Evolutionary conservation across 2,797 vertebrate species (phyloP).

Genomic region (Chaunax sp.): DNA sequence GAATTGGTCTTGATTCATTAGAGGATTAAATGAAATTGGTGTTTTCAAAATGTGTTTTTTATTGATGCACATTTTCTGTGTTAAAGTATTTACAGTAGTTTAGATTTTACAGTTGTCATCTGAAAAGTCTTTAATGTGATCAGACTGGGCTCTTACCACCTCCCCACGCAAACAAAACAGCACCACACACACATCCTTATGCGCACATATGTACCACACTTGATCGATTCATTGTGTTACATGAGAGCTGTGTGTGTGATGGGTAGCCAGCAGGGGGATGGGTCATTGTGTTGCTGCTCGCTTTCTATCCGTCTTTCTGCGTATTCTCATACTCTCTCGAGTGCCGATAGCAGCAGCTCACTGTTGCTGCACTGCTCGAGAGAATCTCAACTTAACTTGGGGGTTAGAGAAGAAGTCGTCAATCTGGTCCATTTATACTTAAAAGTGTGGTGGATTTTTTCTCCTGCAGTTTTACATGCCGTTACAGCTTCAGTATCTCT

Average conservation of each 20-base stretch:
- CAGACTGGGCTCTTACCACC: neutral
- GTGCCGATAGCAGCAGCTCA: conserved; percentile 39
- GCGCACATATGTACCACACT: conserved; percentile 38
- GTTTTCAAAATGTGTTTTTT: neutral
- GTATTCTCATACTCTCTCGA: conserved; percentile 42
- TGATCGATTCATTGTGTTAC: conserved; percentile 67
- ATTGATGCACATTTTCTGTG: neutral
- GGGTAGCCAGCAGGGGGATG: conserved; percentile 72
- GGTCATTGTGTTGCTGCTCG: conserved; percentile 62
- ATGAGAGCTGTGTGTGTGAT: conserved; percentile 71
- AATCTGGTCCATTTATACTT: conserved; percentile 28
- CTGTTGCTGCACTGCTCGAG: conserved; percentile 28
- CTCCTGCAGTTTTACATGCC: conserved; percentile 23
- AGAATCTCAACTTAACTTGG: conserved; percentile 36
- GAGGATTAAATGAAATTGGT: neutral
- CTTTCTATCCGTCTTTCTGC: conserved; percentile 39
- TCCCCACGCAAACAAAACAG: conserved; percentile 3
- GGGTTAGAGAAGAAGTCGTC: conserved; percentile 38
- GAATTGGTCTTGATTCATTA: neutral
- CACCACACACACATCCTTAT: neutral
- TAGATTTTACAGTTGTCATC: neutral
- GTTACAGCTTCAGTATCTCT: conserved; percentile 22
- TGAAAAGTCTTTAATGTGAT: neutral
- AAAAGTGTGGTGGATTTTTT: conserved; percentile 28
- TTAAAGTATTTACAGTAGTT: neutral